These are phyloP conservation scores for Epinephelus fuscoguttatus DNA, from an alignment of 2,113 vertebrate genomes.

Conservation along the genomic window DNA sequence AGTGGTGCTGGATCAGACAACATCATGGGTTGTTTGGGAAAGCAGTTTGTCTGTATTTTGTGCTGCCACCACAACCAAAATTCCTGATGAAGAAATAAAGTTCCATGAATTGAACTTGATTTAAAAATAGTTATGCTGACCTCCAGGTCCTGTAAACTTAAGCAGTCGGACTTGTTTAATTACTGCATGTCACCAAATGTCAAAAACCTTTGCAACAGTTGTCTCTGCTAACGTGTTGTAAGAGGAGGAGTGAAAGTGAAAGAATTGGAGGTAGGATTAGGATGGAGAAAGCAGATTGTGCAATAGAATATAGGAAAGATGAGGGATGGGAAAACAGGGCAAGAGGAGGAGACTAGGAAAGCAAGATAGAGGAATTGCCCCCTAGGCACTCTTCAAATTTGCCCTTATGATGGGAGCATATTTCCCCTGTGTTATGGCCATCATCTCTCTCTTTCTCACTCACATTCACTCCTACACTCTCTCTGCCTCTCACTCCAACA, in stretches of 20 bases:
- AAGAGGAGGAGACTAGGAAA: conserved; percentile 46
- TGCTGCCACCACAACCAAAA: too few species aligned
- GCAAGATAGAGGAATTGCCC: conserved; percentile 64
- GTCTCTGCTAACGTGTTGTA: not conserved
- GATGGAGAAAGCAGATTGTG: conserved; percentile 15
- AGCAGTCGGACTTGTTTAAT: not conserved
- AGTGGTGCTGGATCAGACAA: too few species aligned
- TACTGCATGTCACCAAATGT: not conserved
- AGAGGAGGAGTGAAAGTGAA: not conserved
- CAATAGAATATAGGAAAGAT: conserved; percentile 22
- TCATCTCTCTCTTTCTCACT: conserved; percentile 54
- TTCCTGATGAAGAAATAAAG: not conserved
- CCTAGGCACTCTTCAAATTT: conserved; percentile 73
- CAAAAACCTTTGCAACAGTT: not conserved
- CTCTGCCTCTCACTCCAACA: conserved; percentile 27
- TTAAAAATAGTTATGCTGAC: not conserved
- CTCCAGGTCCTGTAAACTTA: not conserved
- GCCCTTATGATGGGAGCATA: conserved; percentile 74
- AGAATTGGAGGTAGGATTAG: not conserved
- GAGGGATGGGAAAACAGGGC: conserved; percentile 64
- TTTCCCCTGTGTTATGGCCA: conserved; percentile 75
- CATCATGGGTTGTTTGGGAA: too few species aligned
- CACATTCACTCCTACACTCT: conserved; percentile 16
- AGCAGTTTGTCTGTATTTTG: too few species aligned
- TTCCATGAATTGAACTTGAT: not conserved